Conservation (phyloP, 2,113 vertebrate genomes). For the Lonchura striata region DNA sequence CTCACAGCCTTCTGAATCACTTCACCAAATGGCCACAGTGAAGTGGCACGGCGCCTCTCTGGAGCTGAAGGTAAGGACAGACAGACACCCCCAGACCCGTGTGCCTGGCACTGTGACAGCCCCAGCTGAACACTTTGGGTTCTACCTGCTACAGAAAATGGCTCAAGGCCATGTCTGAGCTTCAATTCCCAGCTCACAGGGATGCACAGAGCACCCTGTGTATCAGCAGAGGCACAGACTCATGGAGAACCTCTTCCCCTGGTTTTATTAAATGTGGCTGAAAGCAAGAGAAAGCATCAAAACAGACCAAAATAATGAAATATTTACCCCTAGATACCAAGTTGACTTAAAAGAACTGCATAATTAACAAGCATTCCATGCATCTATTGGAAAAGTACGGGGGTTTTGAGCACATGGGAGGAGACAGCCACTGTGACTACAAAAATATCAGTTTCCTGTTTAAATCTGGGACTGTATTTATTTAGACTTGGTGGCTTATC, state of each 20-base stretch:
- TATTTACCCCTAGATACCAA: background rate
- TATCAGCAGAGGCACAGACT: background rate
- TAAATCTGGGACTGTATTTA: background rate
- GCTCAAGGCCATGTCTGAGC: background rate
- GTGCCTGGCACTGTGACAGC: accelerated
- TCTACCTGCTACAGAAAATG: background rate
- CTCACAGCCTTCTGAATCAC: too few species aligned
- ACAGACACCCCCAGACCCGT: background rate
- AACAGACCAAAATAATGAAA: background rate
- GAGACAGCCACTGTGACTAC: background rate
- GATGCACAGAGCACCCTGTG: background rate
- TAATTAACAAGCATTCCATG: background rate
- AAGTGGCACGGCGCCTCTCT: accelerated
- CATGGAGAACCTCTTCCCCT: background rate
- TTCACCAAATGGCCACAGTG: background rate
- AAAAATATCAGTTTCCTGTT: conserved; percentile 50
- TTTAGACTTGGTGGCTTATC: background rate
- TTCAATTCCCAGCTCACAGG: background rate
- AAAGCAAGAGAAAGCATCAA: background rate
- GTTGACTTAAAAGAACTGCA: background rate
- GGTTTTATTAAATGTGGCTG: background rate
- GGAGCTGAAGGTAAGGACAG: background rate
- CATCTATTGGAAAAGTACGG: background rate
- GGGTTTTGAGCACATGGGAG: background rate
- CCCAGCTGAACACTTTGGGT: background rate